Conservation (phyloP, 2,797 vertebrate species). For the Anolis apletophallus region DNA sequence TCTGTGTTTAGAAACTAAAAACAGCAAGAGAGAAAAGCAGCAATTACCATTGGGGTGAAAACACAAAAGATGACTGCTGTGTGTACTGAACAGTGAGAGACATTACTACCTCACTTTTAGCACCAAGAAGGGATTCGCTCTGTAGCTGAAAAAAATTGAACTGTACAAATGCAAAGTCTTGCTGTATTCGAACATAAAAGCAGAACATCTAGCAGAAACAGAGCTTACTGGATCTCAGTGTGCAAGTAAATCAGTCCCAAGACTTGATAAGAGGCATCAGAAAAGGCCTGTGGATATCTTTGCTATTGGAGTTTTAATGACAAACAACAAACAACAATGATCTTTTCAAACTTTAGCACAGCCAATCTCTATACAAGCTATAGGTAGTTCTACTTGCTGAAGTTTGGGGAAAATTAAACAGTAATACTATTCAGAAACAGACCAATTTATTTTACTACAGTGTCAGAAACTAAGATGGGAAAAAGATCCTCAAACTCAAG, state of each 20-base stretch:
- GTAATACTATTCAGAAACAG: too few relatives aligned
- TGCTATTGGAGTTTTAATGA: background rate
- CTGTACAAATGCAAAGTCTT: slow-evolving; percentile 49
- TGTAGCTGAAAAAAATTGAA: slow-evolving; percentile 57
- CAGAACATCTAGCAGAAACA: slow-evolving; percentile 46
- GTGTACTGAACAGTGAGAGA: slow-evolving; percentile 50
- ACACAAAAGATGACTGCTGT: slow-evolving; percentile 63
- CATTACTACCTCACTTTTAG: slow-evolving; percentile 70
- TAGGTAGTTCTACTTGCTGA: background rate
- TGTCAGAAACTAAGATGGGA: background rate
- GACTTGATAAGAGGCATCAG: slow-evolving; percentile 17
- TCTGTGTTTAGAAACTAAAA: slow-evolving; percentile 49
- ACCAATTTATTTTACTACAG: background rate
- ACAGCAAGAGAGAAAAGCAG: slow-evolving; percentile 55
- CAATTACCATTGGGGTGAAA: slow-evolving; percentile 67
- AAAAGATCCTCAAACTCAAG: background rate
- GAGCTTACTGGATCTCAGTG: background rate
- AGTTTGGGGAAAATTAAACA: background rate
- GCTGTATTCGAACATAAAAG: slow-evolving; percentile 37
- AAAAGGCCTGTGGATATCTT: slow-evolving; percentile 35
- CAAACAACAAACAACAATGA: background rate
- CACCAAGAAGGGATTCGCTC: slow-evolving; percentile 61
- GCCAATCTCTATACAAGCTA: background rate
- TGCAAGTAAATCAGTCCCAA: slow-evolving; percentile 16
- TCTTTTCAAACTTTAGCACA: background rate